Evolutionary conservation across 2,113 vertebrate species (phyloP).

Genomic region (Microcebus jonahi): DNA sequence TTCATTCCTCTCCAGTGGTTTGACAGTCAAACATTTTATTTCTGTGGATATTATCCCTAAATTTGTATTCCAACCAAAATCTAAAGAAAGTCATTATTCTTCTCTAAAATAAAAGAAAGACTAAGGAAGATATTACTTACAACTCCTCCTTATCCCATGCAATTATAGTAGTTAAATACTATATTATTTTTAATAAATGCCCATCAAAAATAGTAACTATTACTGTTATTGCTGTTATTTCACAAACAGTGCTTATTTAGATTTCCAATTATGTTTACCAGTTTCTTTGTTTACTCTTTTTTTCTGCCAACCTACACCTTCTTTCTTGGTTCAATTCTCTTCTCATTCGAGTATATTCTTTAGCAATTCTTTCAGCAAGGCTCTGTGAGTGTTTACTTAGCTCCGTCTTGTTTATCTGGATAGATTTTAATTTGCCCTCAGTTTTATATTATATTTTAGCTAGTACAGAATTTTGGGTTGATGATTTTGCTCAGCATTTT

Average conservation of each 20-base stretch:
- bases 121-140: neutral
- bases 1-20: neutral
- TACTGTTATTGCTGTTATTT: neutral
- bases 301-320: neutral
- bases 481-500: neutral
- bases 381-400: neutral
- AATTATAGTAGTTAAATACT: neutral
- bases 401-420: neutral
- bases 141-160: neutral
- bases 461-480: neutral
- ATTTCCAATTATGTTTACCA: neutral
- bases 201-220: neutral
- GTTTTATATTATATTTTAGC: neutral
- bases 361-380: neutral
- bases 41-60: neutral
- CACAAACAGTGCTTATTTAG: neutral
- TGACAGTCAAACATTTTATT: neutral
- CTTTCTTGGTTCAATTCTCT: constrained; percentile 22
- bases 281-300: neutral
- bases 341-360: neutral
- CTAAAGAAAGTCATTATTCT: neutral
- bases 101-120: neutral
- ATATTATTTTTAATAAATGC: neutral
- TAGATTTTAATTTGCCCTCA: neutral
- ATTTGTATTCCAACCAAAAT: neutral